phyloP scores from a whole-genome alignment of 2,888 invertebrate species.

The Epicampocera succincta region DNA sequence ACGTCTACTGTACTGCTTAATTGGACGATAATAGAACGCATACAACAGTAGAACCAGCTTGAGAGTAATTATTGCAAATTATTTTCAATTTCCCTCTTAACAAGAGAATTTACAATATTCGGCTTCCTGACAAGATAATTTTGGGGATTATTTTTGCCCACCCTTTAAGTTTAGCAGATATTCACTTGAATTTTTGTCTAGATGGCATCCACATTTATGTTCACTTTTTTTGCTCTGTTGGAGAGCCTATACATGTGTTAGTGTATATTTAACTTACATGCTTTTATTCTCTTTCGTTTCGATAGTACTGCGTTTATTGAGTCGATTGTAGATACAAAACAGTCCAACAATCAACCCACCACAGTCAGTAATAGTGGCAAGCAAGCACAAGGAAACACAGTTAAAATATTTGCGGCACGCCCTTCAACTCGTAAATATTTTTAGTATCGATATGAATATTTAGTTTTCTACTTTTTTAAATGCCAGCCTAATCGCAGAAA shows the following conservation, averaged over 20 bases:
- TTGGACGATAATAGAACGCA: too few species aligned
- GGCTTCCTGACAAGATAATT: too few species aligned
- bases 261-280: constrained; percentile 47
- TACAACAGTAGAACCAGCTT: too few species aligned
- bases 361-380: constrained; percentile 65
- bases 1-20: too few species aligned
- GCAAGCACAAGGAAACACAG: constrained; percentile 54
- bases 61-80: too few species aligned
- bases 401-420: constrained; percentile 60
- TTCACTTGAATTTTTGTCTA: neutral
- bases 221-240: constrained; percentile 30
- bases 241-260: neutral
- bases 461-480: constrained; percentile 31
- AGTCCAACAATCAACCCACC: constrained; percentile 56
- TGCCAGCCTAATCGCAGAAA: neutral
- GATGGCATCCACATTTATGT: constrained; percentile 57
- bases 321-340: constrained; percentile 46
- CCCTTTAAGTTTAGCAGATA: neutral
- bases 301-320: constrained; percentile 50
- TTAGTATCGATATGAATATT: constrained; percentile 40
- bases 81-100: too few species aligned
- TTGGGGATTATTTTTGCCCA: constrained; percentile 15
- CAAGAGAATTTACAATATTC: too few species aligned
- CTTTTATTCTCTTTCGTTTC: constrained; percentile 53
- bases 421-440: constrained; percentile 65